A percentile compares a stretch with the other conserved stretches of the same genome.
These are phyloP conservation scores for Caenorhabditis doughertyi DNA, from an alignment of 2,888 invertebrate genomes.

Conservation along the genomic window DNA sequence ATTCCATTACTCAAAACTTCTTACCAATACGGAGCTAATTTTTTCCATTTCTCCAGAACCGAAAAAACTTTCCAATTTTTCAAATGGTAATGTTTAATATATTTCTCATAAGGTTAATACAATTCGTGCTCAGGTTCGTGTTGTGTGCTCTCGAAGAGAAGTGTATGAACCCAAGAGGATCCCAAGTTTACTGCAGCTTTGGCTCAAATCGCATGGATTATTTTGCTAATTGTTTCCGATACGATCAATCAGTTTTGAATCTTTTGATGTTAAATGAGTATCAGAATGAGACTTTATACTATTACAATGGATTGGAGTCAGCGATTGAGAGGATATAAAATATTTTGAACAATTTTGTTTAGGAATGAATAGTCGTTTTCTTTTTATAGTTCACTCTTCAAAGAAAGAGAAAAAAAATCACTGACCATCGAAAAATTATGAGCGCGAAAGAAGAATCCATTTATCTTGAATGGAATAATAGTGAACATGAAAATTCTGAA, in stretches of 20 bases:
- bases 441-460: too few relatives aligned
- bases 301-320: too few relatives aligned
- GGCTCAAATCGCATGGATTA: neutral
- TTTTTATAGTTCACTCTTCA: too few relatives aligned
- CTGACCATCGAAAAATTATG: too few relatives aligned
- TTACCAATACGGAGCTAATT: constrained; percentile 31
- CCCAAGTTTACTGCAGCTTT: constrained; percentile 28
- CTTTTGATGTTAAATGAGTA: constrained; percentile 24
- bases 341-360: too few relatives aligned
- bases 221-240: constrained; percentile 42
- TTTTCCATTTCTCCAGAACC: constrained; percentile 10
- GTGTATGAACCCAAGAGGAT: constrained; percentile 37
- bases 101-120: too few relatives aligned
- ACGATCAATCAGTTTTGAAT: constrained; percentile 44
- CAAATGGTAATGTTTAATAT: constrained; percentile 18
- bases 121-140: constrained; percentile 11
- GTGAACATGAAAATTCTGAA: too few relatives aligned
- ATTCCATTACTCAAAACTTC: constrained; percentile 8
- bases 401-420: too few relatives aligned
- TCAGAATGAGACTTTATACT: neutral
- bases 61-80: neutral
- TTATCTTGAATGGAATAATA: too few relatives aligned
- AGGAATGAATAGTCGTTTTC: too few relatives aligned
- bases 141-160: constrained; percentile 44
- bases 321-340: too few relatives aligned